Conservation (phyloP, 2,888 invertebrate genomes). For the Acleris holmiana region DNA sequence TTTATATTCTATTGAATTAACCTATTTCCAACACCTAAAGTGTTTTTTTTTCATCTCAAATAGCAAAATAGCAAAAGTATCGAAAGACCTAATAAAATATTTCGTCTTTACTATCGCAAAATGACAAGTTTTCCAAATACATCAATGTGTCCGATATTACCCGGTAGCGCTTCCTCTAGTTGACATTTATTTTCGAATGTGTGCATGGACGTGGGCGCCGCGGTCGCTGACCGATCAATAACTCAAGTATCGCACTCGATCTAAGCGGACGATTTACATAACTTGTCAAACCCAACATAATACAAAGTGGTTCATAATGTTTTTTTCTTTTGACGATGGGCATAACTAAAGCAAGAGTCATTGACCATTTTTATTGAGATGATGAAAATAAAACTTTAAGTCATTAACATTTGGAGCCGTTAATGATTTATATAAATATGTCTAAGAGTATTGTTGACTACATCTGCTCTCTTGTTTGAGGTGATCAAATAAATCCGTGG, state of each 20-base stretch:
- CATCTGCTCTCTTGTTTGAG: conserved; percentile 11
- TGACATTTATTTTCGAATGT: not conserved
- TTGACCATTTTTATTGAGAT: conserved; percentile 47
- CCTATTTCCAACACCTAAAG: too few species aligned
- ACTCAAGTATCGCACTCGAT: conserved; percentile 67
- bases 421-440: conserved; percentile 4
- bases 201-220: conserved; percentile 49
- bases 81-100: too few species aligned
- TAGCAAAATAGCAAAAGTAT: too few species aligned
- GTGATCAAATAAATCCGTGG: conserved; percentile 71
- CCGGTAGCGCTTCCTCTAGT: too few species aligned
- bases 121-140: not conserved
- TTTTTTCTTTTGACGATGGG: conserved; percentile 50
- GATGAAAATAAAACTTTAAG: not conserved
- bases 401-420: conserved; percentile 1
- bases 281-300: conserved; percentile 75
- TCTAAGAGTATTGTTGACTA: conserved; percentile 4
- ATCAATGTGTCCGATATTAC: not conserved
- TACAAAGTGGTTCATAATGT: conserved; percentile 68
- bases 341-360: conserved; percentile 50
- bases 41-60: too few species aligned
- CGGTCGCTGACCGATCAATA: conserved; percentile 74
- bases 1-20: too few species aligned
- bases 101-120: too few species aligned
- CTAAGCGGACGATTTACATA: conserved; percentile 78